Evolutionary conservation across 1,140 invertebrate genomes (phyloP).

Genomic region (Tribolium castaneum): DNA sequence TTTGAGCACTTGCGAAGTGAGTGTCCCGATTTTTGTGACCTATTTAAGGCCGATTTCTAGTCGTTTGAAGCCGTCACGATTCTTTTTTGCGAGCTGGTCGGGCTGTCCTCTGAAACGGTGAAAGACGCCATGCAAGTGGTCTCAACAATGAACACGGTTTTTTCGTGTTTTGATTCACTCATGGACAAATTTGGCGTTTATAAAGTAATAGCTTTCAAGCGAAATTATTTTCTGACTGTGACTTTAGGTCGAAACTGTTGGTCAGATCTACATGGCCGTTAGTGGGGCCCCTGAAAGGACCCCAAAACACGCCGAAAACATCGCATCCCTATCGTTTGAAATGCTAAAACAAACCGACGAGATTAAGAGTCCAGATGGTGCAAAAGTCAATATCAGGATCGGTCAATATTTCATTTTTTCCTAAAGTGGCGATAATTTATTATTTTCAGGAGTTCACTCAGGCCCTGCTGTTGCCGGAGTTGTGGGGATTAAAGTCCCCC

Average conservation of each 20-base stretch:
- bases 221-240: not conserved
- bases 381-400: constrained; percentile 72
- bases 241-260: constrained; percentile 76
- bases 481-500: constrained; percentile 77
- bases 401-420: constrained; percentile 61
- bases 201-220: constrained; percentile 70
- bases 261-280: constrained; percentile 88
- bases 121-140: constrained; percentile 85
- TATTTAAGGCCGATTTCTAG: constrained; percentile 59
- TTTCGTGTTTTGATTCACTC: constrained; percentile 82
- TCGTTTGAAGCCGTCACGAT: constrained; percentile 73
- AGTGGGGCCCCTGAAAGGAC: constrained; percentile 84
- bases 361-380: constrained; percentile 65
- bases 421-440: not conserved
- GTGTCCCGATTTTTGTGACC: constrained; percentile 16
- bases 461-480: constrained; percentile 74
- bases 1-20: constrained; percentile 81
- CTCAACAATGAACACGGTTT: constrained; percentile 84
- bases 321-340: constrained; percentile 80
- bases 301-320: constrained; percentile 82
- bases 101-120: constrained; percentile 71
- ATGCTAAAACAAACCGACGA: constrained; percentile 71
- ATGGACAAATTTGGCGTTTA: constrained; percentile 83
- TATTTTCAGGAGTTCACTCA: constrained; percentile 63
- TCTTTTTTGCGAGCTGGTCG: constrained; percentile 73